Evolutionary conservation across 2,888 invertebrate genomes (phyloP), one percentile per base, ranked within the genome.

Genomic region (Dorcus hopei): DNA sequence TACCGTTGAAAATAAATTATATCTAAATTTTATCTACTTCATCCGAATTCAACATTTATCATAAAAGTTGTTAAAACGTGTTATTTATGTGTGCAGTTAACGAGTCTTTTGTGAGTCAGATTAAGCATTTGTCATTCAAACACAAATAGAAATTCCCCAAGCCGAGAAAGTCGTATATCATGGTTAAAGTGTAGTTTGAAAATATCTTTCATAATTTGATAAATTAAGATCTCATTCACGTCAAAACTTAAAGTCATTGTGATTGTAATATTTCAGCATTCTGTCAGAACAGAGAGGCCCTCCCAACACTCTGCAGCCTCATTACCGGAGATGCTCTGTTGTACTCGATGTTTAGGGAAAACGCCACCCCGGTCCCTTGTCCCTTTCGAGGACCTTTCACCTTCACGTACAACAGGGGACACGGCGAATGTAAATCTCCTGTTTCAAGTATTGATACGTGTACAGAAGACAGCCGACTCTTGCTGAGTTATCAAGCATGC

Each of bases 371-470:
- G 3, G 93, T 95, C 45, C 87, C 90, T 72, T 97, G 97, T 78
- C 97, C 97, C 1, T 88, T 89, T 75, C 82, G 84, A 57, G 95
- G 93, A 56, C 93, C 95, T 11, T 95, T 93, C 81, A 90, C 92
- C 61, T 97, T 97, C 79, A 91, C 94, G 54, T 97, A 97, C 78
- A 94, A 93, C 78, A 85, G 93, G 59, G 95, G 93, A 3, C 90
- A 93, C 72, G 94, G 94, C 16, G 93, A 93, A 74, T 96, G 96
- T 79, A 87, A 87, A 66, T 88, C 87, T 70, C 96, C 96, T 0
- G 89, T 90, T 53, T 95, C 95, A 49, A 93, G 93, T 68, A 92
- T 96, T 69, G 95, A 95, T 78, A 91, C 93, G 72, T 97, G 96
- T 79, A 95, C 95, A 1, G 95, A 96, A 77, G 92, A 95, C 73